Evolutionary conservation across 37 sponge, comb jelly and placozoan genomes (phyloP), one percentile per base, ranked within the genome.

Genomic region (Cliona cf. orientalis): DNA sequence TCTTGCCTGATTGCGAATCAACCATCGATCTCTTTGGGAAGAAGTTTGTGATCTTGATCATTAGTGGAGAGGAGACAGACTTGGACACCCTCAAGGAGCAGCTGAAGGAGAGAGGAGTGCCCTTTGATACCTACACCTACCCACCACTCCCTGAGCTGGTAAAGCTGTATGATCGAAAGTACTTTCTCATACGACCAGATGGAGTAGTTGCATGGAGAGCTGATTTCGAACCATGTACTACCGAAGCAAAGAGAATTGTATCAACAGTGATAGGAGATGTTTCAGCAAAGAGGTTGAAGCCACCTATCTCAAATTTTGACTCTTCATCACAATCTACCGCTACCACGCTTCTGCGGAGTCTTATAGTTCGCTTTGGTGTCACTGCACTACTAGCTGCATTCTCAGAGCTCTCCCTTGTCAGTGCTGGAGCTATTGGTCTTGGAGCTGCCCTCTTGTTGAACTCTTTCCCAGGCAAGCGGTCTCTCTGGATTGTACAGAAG

Each of bases 181-280:
- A 84, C 57, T 94, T 90, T 60, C 66, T 94, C 31, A 59, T 94
- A 29, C 90, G 94, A 36, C 90, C 94, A 6, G 94, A 94, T 61
- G 86, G 90, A 17, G 70, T 87, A 44, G 83, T 94, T 17, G 60
- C 77, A 31, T 94, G 94, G 94, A 56, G 94, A n/a, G 83, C 85
- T 29, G 71, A 90, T 63, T 82, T 34, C 33, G 84, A 90, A 66
- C 90, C 94, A n/a, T 84, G 68, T 53, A 40, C 23, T 0, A 5
- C 3, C 5, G 84, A 91, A 58, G 79, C 88, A 11, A 35, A 28
- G 61, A 65, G 55, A 33, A 83, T 91, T 22, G 69, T 87, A 6
- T 14, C 61, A 22, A 62, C 43, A 5, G 75, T 86, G 34, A 41
- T 66, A 46, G 92, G 92, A 14, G 72, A 76, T 35, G 3, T 25